Conservation (phyloP, 23 tunicate genomes). For the Botrylloides violaceus region DNA sequence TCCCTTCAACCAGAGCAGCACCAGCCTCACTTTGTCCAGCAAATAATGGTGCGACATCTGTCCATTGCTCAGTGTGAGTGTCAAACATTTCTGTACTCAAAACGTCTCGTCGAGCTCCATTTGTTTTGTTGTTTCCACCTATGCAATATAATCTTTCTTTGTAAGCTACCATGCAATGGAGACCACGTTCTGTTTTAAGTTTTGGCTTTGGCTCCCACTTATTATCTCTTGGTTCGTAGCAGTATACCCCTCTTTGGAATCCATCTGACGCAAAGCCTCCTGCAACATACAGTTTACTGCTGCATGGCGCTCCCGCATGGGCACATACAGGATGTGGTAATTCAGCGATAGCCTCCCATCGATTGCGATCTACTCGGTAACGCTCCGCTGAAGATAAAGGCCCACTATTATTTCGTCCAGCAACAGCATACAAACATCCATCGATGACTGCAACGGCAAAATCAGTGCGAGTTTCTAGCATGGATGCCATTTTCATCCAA, state of each 20-base stretch:
- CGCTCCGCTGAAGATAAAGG: constrained; percentile 92
- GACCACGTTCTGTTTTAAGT: constrained; percentile 89
- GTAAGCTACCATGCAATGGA: constrained; percentile 98
- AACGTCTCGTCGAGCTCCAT: constrained; percentile 85
- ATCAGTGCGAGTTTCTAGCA: constrained; percentile 93
- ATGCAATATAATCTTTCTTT: constrained; percentile 75
- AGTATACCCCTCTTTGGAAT: constrained; percentile 89
- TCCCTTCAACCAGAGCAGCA: constrained; percentile 93
- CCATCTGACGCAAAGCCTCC: constrained; percentile 99
- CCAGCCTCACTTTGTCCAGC: constrained; percentile 99
- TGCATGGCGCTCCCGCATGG: constrained; percentile 93
- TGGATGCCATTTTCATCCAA: constrained; percentile 83
- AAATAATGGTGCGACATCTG: constrained; percentile 97
- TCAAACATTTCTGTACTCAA: constrained; percentile 91
- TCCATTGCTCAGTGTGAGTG: constrained; percentile 86
- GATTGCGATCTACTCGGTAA: constrained; percentile 81
- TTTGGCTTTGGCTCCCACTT: constrained; percentile 94
- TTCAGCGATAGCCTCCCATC: constrained; percentile 90
- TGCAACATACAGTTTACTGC: constrained; percentile 84
- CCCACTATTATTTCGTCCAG: constrained; percentile 95
- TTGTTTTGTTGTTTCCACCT: constrained; percentile 97
- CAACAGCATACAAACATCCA: constrained; percentile 95
- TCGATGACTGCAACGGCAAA: constrained; percentile 94
- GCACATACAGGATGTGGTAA: constrained; percentile 99
- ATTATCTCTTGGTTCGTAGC: constrained; percentile 89